Percentiles rank a stretch among this genome's conserved stretches.
Evolutionary conservation across 2,113 vertebrate species (phyloP).

Genomic region (Baryphthengus martii): DNA sequence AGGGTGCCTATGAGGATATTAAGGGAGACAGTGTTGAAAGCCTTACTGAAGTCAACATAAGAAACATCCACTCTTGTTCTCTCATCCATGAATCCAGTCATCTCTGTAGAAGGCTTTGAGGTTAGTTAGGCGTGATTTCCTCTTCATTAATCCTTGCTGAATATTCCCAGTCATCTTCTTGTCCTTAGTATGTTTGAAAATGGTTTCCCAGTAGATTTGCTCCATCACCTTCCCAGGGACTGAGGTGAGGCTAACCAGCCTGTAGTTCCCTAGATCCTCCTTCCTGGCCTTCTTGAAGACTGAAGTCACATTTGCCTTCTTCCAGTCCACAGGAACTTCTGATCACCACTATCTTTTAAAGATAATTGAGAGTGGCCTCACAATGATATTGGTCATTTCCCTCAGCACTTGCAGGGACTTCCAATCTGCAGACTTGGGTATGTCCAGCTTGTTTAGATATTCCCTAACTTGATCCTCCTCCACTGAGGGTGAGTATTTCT

Average conservation of each 20-base stretch:
- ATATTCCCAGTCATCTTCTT: not conserved
- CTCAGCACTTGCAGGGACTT: not conserved
- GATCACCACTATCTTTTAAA: too few species aligned
- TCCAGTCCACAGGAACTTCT: too few species aligned
- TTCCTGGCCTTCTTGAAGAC: too few species aligned
- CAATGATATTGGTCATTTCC: not conserved
- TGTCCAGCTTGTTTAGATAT: not conserved
- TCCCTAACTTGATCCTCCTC: not conserved
- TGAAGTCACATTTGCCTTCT: too few species aligned
- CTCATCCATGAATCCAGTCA: not conserved
- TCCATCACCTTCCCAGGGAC: not conserved
- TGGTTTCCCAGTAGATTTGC: not conserved
- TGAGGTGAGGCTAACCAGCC: too few species aligned
- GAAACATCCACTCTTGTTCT: not conserved
- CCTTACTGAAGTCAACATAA: not conserved
- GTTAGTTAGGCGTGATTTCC: not conserved
- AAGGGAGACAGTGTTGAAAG: not conserved
- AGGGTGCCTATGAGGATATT: not conserved
- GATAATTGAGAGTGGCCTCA: too few species aligned
- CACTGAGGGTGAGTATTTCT: not conserved
- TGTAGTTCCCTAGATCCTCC: too few species aligned
- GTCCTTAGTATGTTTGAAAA: not conserved
- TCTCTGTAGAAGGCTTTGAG: not conserved
- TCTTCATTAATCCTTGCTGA: not conserved
- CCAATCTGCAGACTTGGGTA: not conserved